A percentile compares a stretch with the other conserved stretches of the same genome.
These are phyloP conservation scores for Pyrrhosoma nymphula DNA, from an alignment of 2,888 invertebrate species.

Conservation along the genomic window DNA sequence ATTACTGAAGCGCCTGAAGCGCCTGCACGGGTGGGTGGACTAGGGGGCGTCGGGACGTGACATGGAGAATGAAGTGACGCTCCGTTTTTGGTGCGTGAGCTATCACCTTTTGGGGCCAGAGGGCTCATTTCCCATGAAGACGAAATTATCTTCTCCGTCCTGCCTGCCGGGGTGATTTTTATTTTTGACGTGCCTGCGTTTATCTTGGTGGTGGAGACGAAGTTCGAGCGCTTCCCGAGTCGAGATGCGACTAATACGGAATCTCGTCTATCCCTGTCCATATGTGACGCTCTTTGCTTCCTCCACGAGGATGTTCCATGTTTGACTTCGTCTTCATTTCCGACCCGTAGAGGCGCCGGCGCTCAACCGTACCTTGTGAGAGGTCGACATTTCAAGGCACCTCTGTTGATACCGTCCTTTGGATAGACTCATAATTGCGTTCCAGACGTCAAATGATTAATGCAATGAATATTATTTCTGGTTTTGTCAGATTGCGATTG, in stretches of 20 bases:
- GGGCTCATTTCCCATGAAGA: background rate
- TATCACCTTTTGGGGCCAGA: background rate
- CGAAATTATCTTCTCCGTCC: background rate
- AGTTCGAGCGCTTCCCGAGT: background rate
- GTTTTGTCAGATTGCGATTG: too few species aligned
- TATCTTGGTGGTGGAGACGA: background rate
- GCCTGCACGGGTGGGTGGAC: background rate
- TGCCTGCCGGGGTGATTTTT: background rate
- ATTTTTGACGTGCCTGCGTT: background rate
- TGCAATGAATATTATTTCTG: too few species aligned
- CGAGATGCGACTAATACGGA: background rate
- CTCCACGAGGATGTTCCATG: background rate
- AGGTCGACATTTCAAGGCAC: too few species aligned
- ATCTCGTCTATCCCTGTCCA: background rate
- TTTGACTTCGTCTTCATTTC: background rate
- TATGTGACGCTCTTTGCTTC: background rate
- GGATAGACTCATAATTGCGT: too few species aligned
- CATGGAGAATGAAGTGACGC: background rate
- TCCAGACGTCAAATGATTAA: too few species aligned
- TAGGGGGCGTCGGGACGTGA: background rate
- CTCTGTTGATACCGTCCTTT: too few species aligned
- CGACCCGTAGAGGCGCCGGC: too few species aligned
- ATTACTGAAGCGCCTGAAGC: background rate
- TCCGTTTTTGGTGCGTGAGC: background rate
- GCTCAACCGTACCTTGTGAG: too few species aligned